These are phyloP conservation scores for Tribolium freemani DNA, from an alignment of 2,888 invertebrate species.

Conservation along the genomic window DNA sequence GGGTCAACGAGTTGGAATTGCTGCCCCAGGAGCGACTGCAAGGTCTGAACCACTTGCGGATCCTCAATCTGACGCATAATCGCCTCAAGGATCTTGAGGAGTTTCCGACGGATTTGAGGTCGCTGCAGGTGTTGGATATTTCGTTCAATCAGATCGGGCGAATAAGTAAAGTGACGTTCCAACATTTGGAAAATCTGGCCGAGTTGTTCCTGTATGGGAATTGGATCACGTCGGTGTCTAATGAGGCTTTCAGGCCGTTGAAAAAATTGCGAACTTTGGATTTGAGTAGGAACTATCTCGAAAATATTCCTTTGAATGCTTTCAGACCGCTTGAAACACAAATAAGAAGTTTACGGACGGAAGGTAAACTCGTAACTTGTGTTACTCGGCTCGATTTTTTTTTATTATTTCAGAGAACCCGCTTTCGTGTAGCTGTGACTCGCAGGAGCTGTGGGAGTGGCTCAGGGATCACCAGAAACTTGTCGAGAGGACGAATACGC, in stretches of 20 bases:
- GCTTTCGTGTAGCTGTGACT: conserved; percentile 89
- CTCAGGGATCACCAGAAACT: conserved; percentile 89
- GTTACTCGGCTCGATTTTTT: background rate
- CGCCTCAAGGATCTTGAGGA: conserved; percentile 85
- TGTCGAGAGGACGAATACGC: conserved; percentile 71
- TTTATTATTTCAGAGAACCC: conserved; percentile 81
- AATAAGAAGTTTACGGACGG: conserved; percentile 81
- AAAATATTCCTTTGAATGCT: conserved; percentile 83
- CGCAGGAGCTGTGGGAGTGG: conserved; percentile 94
- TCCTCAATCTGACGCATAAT: conserved; percentile 88
- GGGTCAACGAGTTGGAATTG: conserved; percentile 85
- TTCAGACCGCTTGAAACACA: conserved; percentile 86
- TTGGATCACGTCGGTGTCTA: conserved; percentile 83
- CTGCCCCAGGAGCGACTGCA: conserved; percentile 88
- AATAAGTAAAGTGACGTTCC: conserved; percentile 82
- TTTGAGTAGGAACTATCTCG: conserved; percentile 86
- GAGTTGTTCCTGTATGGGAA: conserved; percentile 87
- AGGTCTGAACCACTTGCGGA: conserved; percentile 79
- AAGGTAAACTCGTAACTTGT: conserved; percentile 73
- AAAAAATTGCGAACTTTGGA: conserved; percentile 84
- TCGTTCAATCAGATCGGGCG: conserved; percentile 87
- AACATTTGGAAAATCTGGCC: conserved; percentile 80
- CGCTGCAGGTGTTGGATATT: conserved; percentile 84
- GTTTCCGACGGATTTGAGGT: conserved; percentile 83
- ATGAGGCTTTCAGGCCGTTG: conserved; percentile 83